Evolutionary conservation across 2,113 vertebrate genomes (phyloP), one percentile per base, ranked within the genome.

Genomic region (Seriola rivoliana): DNA sequence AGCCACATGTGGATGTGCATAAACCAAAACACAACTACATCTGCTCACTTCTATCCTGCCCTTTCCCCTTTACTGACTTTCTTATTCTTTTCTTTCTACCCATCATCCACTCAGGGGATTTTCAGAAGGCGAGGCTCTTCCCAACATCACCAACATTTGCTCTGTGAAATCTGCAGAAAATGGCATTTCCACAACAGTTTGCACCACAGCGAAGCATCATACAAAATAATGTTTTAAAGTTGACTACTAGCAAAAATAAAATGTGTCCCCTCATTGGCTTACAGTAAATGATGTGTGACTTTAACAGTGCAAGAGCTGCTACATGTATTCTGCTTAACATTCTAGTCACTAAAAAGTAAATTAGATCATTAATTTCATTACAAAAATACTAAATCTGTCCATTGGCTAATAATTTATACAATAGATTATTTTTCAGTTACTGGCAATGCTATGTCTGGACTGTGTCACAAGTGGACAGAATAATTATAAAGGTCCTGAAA

Each of bases 331-430:
- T 78, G 82, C 85, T 87, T 38, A 78, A 88, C 82, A 82, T 84
- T 89, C 88, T 91, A 92, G 69, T 71, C 69, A 50, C 88, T 91
- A 90, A 68, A 86, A 86, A 81, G 85, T 71, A 81, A 84, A 88
- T 76, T 48, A 57, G 59, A 84, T 84, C 54, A 73, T 81, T 81
- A 44, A 79, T 75, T 81, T 67, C 63, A 82, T 89, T 94, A 94
- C 72, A 94, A 94, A 94, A 93, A 92, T 94, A 93, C 91, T 92
- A 92, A 78, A 87, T 91, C 82, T 88, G 66, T 88, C 85, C 34
- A 67, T 59, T 54, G 58, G 66, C 90, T 92, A 88, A 87, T 88
- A 25, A 87, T 72, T 86, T 82, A 82, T 68, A 88, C 68, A 86
- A 77, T 58, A 76, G 62, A 63, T 84, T 69, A 75, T 65, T 85